Evolutionary conservation across 2,113 vertebrate species (phyloP), one percentile per base, ranked within the genome.

Genomic region (Pleuronectes platessa): DNA sequence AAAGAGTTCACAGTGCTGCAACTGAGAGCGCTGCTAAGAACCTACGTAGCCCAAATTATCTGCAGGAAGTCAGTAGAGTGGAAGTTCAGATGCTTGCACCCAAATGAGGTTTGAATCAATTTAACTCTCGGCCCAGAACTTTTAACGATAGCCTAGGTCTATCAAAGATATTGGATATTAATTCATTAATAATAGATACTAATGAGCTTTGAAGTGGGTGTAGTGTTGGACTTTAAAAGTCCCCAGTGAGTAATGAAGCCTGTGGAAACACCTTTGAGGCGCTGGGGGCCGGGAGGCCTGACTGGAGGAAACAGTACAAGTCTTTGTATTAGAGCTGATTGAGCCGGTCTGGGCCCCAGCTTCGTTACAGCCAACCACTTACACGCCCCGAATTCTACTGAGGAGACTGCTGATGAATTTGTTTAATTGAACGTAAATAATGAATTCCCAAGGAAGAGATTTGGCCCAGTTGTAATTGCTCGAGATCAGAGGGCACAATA

Each of bases 361-460:
- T 87, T 93, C 90, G 87, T 93, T 93, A 90, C 71, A 69, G 86
- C 77, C 81, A 69, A 83, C 78, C 88, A 80, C 71, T 86, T 84
- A 82, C 82, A 76, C 86, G 40, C 76, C 74, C 83, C 54, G 59
- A 71, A 74, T 78, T 79, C 88, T 58, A 76, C 87, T 37, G 81
- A 91, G 76, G 86, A 84, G 84, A 78, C 79, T 64, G 49, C 90
- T 91, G 93, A 94, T 94, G 92, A 94, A 92, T 95, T 94, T 93
- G 91, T 94, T 92, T 94, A 95, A 95, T 95, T 91, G 93, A 94
- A 94, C 89, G 93, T 95, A 95, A 95, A 95, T 95, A 95, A 95
- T 95, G 93, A 94, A 95, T 95, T 95, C 93, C 93, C 92, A 89
- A 86, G 92, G 90, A 95, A 94, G 92, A 93, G 90, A 93, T 94